Conservation (phyloP, 2,888 invertebrate genomes). For the Drosophila pseudotakahashii region DNA sequence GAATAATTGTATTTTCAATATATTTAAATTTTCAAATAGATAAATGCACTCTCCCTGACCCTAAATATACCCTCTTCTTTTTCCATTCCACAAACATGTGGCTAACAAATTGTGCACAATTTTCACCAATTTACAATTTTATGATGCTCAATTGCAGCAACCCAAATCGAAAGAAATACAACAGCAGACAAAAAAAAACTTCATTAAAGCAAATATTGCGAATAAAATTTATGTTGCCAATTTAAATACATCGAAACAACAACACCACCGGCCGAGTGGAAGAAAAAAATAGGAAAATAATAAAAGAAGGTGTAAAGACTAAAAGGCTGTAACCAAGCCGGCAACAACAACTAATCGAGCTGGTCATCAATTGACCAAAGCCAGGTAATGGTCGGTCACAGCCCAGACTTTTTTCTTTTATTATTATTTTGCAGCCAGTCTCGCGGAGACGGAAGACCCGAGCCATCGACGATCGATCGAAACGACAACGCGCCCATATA, state of each 20-base stretch:
- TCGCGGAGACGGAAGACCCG: constrained; percentile 28
- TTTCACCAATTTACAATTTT: constrained; percentile 76
- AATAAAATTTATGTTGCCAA: constrained; percentile 74
- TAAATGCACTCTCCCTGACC: background rate
- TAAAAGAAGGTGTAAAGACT: constrained; percentile 76
- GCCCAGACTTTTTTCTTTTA: constrained; percentile 35
- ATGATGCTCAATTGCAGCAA: constrained; percentile 56
- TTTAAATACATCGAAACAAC: constrained; percentile 71
- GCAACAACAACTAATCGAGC: constrained; percentile 78
- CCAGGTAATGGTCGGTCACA: constrained; percentile 70
- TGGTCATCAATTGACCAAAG: constrained; percentile 81
- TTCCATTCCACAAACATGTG: constrained; percentile 29
- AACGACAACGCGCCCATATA: constrained; percentile 64
- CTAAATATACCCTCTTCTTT: constrained; percentile 34
- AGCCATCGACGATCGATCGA: constrained; percentile 68
- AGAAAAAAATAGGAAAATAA: constrained; percentile 72
- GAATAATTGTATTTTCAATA: no score
- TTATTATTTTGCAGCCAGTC: constrained; percentile 31
- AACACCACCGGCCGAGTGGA: constrained; percentile 26
- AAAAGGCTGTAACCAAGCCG: constrained; percentile 64
- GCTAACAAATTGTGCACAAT: constrained; percentile 69
- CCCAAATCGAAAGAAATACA: constrained; percentile 15
- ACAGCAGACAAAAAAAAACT: constrained; percentile 51
- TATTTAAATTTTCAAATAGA: background rate
- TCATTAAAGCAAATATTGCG: constrained; percentile 75